phyloP scores from a whole-genome alignment of 2,888 invertebrate genomes.

The Drosophila incognita region DNA sequence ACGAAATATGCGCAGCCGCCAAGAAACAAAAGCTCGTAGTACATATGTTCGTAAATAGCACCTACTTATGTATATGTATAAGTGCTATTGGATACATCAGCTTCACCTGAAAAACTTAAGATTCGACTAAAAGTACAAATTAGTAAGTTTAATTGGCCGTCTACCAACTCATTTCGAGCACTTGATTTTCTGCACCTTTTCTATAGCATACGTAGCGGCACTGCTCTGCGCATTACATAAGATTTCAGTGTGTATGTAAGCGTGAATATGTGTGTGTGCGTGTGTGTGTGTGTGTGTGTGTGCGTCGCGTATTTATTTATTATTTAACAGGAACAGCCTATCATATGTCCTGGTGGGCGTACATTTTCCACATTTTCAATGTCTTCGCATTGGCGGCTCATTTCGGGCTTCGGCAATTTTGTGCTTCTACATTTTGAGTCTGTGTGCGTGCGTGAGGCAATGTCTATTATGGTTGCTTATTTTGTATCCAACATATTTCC shows the following conservation, averaged over 20 bases:
- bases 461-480: slow-evolving; percentile 15
- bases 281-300: slow-evolving; percentile 29
- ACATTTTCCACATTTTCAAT: slow-evolving; percentile 57
- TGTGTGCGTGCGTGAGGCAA: slow-evolving; percentile 19
- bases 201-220: slow-evolving; percentile 40
- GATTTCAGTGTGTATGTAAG: slow-evolving; percentile 3
- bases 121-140: slow-evolving; percentile 13
- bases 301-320: slow-evolving; percentile 61
- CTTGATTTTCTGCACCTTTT: slow-evolving; percentile 24
- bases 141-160: slow-evolving; percentile 8
- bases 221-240: slow-evolving; percentile 41
- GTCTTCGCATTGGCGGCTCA: slow-evolving; percentile 65
- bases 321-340: slow-evolving; percentile 70
- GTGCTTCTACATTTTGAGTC: slow-evolving; percentile 7
- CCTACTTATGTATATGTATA: slow-evolving; percentile 13
- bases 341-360: slow-evolving; percentile 65
- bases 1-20: slow-evolving; percentile 68
- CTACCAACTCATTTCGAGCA: slow-evolving; percentile 12
- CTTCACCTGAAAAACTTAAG: neutral
- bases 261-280: neutral
- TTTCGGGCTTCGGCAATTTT: slow-evolving; percentile 43
- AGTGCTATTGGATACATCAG: neutral
- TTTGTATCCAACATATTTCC: slow-evolving; percentile 19
- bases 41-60: slow-evolving; percentile 10
- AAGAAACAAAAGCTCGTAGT: slow-evolving; percentile 17